A percentile compares a stretch with the other conserved stretches of the same genome.
Conservation (phyloP, 2,113 vertebrate genomes). For the Pristiophorus japonicus region DNA sequence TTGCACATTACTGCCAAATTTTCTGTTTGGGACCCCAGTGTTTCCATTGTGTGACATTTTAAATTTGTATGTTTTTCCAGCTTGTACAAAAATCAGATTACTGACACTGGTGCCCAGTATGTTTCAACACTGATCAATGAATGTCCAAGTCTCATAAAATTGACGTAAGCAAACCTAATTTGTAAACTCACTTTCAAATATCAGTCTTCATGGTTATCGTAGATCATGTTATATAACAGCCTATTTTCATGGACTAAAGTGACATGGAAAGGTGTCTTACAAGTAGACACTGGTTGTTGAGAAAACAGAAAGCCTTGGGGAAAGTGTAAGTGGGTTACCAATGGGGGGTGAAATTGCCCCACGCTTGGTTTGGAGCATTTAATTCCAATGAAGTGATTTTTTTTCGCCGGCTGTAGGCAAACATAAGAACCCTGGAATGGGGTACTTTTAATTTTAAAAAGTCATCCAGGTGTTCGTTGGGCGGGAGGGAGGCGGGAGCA, state of each 20-base stretch:
- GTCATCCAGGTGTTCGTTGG: no score
- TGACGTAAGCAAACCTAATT: conserved; percentile 67
- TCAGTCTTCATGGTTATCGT: no score
- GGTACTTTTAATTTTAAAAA: no score
- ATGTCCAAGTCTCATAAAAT: conserved; percentile 66
- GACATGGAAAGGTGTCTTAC: background rate
- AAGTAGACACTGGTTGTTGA: background rate
- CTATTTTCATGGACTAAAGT: background rate
- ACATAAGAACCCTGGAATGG: no score
- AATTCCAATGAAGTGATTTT: no score
- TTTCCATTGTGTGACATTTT: background rate
- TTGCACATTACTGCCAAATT: background rate
- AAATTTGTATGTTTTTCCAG: conserved; percentile 53
- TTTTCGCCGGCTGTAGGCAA: no score
- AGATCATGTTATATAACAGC: background rate
- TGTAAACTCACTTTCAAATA: background rate
- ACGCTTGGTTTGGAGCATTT: no score
- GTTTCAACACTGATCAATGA: conserved; percentile 77
- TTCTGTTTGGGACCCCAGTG: background rate
- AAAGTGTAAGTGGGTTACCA: background rate
- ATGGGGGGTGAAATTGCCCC: no score
- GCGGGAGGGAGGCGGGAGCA: no score
- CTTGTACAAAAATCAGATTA: conserved; percentile 87
- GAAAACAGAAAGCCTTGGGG: background rate
- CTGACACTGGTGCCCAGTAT: conserved; percentile 74